Base-by-base conservation (phyloP, 2,113 vertebrate species). In the Corvus moneduloides region DNA sequence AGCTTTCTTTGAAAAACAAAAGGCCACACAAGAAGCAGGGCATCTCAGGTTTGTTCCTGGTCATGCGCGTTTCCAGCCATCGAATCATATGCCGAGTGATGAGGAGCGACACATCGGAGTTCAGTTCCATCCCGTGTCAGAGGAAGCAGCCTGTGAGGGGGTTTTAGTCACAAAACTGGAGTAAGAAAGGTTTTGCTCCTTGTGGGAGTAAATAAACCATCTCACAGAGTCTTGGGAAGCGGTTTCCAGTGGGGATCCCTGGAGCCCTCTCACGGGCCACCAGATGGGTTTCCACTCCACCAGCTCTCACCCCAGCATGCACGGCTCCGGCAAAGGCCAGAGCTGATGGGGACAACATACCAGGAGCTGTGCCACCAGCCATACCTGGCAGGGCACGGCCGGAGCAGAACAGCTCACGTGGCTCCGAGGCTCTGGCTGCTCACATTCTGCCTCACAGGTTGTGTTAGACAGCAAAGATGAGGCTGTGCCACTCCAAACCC, bases 391-490 rank as follows among this genome's bases (percentile, higher is more conserved):
- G 66, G 54, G 33, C 30, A 8, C 0, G 2, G 63, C 81, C 11
- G 5, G 75, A 41, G 58, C 63, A 62, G 39, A 46, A 17, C 2
- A 3, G 46, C 71, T 73, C 37, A 13, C 2, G 2, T 7, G 69
- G 39, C 62, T 4, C 11, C 1, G 0, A 7, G 41, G 49, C 75
- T 63, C 56, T 7, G 86, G 33, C 27, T 28, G 41, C 44, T 72
- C 33, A 0, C 5, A 0, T 1, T 37, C 24, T 23, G 16, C 72
- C 61, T 67, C 20, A 1, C 46, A 20, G 51, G 43, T 3, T 12
- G 1, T 10, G 82, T 0, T n/a, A 10, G 13, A 35, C 76, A 41
- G 1, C 24, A 49, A 3, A 28, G 69, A 18, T 12, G 11, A 44
- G 51, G 67, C 79, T n/a, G 78, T 61, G 75, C 32, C 2, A 0